phyloP scores from a whole-genome alignment of 2,113 vertebrate species.

The Desmodus rotundus region DNA sequence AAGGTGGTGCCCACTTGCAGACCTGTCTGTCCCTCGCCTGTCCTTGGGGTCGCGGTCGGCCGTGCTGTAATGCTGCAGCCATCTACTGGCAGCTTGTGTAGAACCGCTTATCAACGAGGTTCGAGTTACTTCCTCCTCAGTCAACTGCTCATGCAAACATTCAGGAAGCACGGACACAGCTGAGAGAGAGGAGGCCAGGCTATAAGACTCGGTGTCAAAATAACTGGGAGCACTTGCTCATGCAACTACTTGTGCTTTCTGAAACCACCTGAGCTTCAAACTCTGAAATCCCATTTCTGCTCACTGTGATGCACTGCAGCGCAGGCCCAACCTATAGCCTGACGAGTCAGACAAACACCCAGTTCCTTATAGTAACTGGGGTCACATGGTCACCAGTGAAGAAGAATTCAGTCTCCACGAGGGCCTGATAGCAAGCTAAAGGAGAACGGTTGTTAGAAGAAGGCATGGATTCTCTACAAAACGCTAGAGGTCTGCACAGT shows the following conservation, averaged over 20 bases:
- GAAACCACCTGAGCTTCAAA: not conserved
- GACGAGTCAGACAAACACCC: not conserved
- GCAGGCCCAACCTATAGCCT: not conserved
- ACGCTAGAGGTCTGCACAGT: not conserved
- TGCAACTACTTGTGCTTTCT: not conserved
- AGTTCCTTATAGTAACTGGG: not conserved
- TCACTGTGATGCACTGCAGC: not conserved
- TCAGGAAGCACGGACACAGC: not conserved
- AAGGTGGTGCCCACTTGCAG: not conserved
- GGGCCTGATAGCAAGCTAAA: not conserved
- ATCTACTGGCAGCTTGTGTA: not conserved
- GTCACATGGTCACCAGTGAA: not conserved
- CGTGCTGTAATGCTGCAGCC: not conserved
- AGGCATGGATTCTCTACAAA: not conserved
- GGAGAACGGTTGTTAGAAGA: not conserved
- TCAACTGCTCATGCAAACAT: not conserved
- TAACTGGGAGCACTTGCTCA: not conserved
- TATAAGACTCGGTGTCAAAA: not conserved
- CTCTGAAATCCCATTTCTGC: not conserved
- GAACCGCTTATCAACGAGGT: not conserved
- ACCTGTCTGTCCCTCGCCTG: not conserved
- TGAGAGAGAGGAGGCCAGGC: not conserved
- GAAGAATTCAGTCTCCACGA: not conserved
- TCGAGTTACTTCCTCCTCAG: not conserved
- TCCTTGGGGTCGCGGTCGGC: not conserved